These are phyloP conservation scores for Caenorhabditis inopinata DNA, from an alignment of 1,140 invertebrate species.

Conservation along the genomic window DNA sequence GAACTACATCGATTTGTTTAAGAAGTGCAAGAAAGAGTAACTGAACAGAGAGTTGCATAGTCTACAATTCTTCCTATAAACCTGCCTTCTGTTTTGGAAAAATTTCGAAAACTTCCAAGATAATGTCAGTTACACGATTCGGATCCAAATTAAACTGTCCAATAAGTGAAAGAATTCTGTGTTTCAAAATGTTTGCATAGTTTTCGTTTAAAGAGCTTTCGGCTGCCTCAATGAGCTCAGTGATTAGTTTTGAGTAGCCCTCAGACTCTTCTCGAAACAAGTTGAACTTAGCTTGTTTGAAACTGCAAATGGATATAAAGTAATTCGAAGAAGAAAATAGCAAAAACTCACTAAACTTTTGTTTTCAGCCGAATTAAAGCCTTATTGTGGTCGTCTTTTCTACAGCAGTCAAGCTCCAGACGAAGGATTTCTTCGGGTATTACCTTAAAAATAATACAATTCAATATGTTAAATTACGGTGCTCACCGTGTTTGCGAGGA, in stretches of 20 bases:
- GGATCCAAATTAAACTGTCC: constrained; percentile 98
- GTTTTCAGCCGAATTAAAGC: constrained; percentile 23
- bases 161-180: constrained; percentile 87
- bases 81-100: constrained; percentile 71
- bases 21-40: constrained; percentile 80
- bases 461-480: not conserved
- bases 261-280: constrained; percentile 96
- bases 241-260: constrained; percentile 94
- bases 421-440: constrained; percentile 25
- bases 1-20: constrained; percentile 81
- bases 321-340: not conserved
- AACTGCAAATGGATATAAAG: constrained; percentile 73
- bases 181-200: constrained; percentile 72
- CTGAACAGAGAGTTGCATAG: too few species aligned
- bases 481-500: not conserved
- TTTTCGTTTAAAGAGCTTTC: constrained; percentile 51
- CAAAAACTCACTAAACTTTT: not conserved
- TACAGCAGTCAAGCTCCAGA: constrained; percentile 13
- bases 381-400: constrained; percentile 26
- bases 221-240: constrained; percentile 81
- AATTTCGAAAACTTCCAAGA: constrained; percentile 93
- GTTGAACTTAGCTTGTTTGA: constrained; percentile 98
- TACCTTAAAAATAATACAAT: constrained; percentile 6
- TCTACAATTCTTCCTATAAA: too few species aligned
- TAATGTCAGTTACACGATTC: constrained; percentile 91